Base-by-base conservation (phyloP, 2,797 vertebrate genomes). In the Chanos chanos region DNA sequence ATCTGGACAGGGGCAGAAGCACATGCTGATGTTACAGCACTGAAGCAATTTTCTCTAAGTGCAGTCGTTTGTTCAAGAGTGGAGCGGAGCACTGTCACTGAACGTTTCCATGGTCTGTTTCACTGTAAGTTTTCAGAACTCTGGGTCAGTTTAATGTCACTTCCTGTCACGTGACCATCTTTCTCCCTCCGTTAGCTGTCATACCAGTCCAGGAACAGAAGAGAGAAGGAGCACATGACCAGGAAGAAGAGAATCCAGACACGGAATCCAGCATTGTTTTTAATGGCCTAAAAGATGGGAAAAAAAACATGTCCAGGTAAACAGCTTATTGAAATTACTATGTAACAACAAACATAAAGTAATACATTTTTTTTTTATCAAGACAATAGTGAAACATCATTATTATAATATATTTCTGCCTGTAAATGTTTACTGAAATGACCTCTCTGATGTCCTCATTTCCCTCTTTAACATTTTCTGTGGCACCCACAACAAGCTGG, bases 181-280 rank as follows among this genome's bases (percentile, higher is more conserved):
- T 5, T 18, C n/a, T n/a, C n/a, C 28, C 25, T 5, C 13, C 16
- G 71, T 90, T 92, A 99, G 82, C 96, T 92, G 81, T 96, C 97
- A 5, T 99, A 99, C 97, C 97, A 99, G 82, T 99, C 97, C 73
- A 99, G 86, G 81, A 99, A 98, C 56, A 99, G 92, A 64, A 99
- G 85, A 25, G 97, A 99, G 81, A 99, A 99, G 1, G 96, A 99
- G 70, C 97, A 99, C 96, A 98, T 99, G 61, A 98, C 96, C 24
- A 99, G 89, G 86, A 99, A 99, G 85, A 99, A 99, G 0, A 99
- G 92, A 79, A 99, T 93, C 97, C 97, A 99, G 1, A 99, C 97
- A 1, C 97, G 88, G 85, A 99, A 99, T 66, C 97, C 97, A 0
- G 97, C 96, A 0, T 99, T 99, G 86, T 99, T 99, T 80, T 99